Evolutionary conservation across 2,888 invertebrate species (phyloP).

Genomic region (Hofmannophila pseudospretella): DNA sequence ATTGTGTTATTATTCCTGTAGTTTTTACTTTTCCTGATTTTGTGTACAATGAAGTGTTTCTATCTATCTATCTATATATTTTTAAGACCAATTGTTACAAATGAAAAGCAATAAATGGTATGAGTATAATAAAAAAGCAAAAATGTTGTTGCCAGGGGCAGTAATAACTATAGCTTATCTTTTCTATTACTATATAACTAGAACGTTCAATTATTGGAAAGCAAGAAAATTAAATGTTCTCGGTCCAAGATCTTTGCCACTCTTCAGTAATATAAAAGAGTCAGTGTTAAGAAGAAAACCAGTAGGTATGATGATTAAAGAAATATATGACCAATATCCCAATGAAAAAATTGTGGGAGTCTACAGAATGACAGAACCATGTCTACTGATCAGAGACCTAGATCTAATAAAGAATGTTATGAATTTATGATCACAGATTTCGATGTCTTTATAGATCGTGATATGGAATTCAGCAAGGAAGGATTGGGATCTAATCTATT

Average conservation of each 20-base stretch:
- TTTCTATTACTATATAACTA: constrained; percentile 29
- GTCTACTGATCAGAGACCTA: constrained; percentile 40
- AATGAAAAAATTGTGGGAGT: constrained; percentile 47
- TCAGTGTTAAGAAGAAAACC: constrained; percentile 25
- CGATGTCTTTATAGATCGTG: constrained; percentile 39
- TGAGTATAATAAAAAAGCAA: no score
- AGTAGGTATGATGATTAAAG: constrained; percentile 21
- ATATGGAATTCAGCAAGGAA: constrained; percentile 35
- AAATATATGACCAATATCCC: constrained; percentile 34
- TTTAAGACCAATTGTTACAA: no score
- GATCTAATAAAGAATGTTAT: constrained; percentile 44
- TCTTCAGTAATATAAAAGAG: constrained; percentile 40
- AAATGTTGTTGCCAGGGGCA: no score
- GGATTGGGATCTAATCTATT: constrained; percentile 44
- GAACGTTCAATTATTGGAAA: constrained; percentile 44
- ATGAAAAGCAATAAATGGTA: no score
- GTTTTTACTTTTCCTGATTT: no score
- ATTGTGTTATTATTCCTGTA: no score
- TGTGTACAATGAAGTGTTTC: no score
- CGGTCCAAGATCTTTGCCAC: constrained; percentile 29
- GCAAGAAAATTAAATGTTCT: constrained; percentile 28
- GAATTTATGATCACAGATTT: constrained; percentile 51
- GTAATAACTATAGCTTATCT: background rate
- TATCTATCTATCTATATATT: no score
- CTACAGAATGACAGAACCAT: constrained; percentile 39